A percentile compares a stretch with the other conserved stretches of the same genome.
These are phyloP conservation scores for Tachycineta bicolor DNA, from an alignment of 2,113 vertebrate genomes.

Conservation along the genomic window DNA sequence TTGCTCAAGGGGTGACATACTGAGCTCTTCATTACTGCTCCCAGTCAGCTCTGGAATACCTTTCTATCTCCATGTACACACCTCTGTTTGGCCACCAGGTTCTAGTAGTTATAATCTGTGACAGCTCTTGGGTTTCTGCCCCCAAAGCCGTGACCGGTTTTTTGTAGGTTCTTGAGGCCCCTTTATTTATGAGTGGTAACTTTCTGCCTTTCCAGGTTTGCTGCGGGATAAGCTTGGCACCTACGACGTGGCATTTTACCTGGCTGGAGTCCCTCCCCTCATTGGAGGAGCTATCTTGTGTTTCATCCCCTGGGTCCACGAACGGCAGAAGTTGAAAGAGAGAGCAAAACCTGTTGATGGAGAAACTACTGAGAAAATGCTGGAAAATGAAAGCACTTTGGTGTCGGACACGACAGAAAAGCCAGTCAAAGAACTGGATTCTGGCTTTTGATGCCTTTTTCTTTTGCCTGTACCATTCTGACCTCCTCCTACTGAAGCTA, in stretches of 20 bases:
- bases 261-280: conserved; percentile 93
- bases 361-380: conserved; percentile 80
- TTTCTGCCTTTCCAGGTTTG: conserved; percentile 76
- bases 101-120: background rate
- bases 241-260: conserved; percentile 91
- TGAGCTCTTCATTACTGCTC: background rate
- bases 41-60: background rate
- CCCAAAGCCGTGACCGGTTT: rapidly evolving
- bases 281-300: conserved; percentile 88
- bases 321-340: conserved; percentile 68
- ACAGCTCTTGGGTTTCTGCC: background rate
- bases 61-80: background rate
- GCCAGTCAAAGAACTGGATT: conserved; percentile 76
- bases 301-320: conserved; percentile 90
- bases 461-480: conserved; percentile 1
- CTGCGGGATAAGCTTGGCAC: conserved; percentile 83
- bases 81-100: background rate
- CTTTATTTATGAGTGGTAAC: background rate
- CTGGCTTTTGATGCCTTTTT: conserved; percentile 77
- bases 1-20: background rate
- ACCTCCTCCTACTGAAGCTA: conserved; percentile 43
- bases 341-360: conserved; percentile 33
- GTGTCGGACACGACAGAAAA: conserved; percentile 30
- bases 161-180: background rate
- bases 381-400: conserved; percentile 71